phyloP scores from a whole-genome alignment of 2,797 vertebrate genomes.

The Spinibarbus caldwelli region DNA sequence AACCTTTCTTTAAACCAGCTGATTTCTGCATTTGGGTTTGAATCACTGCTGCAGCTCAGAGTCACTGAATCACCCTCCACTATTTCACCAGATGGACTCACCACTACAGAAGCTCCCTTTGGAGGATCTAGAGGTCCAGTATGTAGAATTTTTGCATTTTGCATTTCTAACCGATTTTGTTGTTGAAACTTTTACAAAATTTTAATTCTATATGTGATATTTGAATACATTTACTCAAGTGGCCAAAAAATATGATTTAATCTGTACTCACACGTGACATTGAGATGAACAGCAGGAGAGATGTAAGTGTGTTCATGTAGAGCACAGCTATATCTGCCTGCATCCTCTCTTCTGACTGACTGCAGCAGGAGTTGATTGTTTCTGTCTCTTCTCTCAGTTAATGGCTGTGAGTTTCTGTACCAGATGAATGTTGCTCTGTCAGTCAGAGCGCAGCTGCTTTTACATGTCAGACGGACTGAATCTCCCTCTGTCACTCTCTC shows the following conservation, averaged over 20 bases:
- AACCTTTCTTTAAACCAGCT: too few species aligned
- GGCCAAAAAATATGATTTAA: too few species aligned
- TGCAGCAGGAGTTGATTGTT: too few species aligned
- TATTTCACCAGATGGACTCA: neutral
- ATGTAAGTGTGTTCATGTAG: neutral
- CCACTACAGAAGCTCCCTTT: too few species aligned
- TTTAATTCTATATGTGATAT: too few species aligned
- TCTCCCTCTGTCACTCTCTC: slow-evolving; percentile 7
- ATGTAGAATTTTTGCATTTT: too few species aligned
- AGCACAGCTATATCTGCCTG: slow-evolving; percentile 12
- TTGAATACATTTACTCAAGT: too few species aligned
- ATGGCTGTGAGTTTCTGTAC: neutral
- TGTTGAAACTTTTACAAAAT: too few species aligned
- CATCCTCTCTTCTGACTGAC: neutral
- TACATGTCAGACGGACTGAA: neutral
- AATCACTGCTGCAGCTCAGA: neutral
- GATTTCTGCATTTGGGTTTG: neutral
- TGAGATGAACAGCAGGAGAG: neutral
- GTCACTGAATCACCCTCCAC: neutral
- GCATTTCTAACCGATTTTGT: too few species aligned
- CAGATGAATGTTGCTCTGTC: slow-evolving; percentile 10
- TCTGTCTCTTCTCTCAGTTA: neutral
- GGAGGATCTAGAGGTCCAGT: too few species aligned
- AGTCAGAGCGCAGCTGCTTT: slow-evolving; percentile 7
- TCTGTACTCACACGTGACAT: neutral